A percentile compares a stretch with the other conserved stretches of the same genome.
phyloP scores from a whole-genome alignment of 2,797 vertebrate genomes.

The Hapalemur alaotrensis region DNA sequence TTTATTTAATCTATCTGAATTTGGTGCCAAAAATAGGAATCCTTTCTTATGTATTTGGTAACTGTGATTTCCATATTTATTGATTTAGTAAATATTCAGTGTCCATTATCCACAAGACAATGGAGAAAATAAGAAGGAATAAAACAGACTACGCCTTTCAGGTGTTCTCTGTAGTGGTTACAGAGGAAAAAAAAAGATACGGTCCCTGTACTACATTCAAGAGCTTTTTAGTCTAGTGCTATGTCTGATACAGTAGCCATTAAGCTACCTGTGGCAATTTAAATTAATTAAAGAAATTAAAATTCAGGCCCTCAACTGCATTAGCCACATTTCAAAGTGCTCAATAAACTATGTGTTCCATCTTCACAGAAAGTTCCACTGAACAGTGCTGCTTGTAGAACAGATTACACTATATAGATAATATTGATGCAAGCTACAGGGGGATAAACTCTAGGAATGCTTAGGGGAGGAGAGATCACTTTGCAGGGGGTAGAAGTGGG shows the following conservation, averaged over 20 bases:
- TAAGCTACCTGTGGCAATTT: not conserved
- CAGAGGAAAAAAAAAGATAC: not conserved
- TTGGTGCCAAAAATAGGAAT: not conserved
- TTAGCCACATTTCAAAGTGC: not conserved
- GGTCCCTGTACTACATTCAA: not conserved
- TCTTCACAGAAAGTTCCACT: not conserved
- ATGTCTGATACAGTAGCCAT: not conserved
- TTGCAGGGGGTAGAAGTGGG: not conserved
- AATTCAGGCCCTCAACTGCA: not conserved
- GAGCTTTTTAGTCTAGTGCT: not conserved
- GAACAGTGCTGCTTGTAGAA: not conserved
- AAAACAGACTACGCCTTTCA: not conserved
- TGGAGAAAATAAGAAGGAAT: conserved; percentile 16
- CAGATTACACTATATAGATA: not conserved
- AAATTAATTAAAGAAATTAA: not conserved
- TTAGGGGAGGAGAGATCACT: not conserved
- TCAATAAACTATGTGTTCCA: not conserved
- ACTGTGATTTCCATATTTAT: conserved; percentile 37
- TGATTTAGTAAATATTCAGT: not conserved
- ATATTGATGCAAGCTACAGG: not conserved
- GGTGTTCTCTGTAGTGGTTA: not conserved
- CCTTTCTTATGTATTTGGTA: not conserved
- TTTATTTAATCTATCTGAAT: conserved; percentile 22
- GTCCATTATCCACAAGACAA: not conserved
- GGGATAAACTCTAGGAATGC: not conserved